Evolutionary conservation across 2,888 invertebrate genomes (phyloP), one percentile per base, ranked within the genome.

Genomic region (Blomia tropicalis): DNA sequence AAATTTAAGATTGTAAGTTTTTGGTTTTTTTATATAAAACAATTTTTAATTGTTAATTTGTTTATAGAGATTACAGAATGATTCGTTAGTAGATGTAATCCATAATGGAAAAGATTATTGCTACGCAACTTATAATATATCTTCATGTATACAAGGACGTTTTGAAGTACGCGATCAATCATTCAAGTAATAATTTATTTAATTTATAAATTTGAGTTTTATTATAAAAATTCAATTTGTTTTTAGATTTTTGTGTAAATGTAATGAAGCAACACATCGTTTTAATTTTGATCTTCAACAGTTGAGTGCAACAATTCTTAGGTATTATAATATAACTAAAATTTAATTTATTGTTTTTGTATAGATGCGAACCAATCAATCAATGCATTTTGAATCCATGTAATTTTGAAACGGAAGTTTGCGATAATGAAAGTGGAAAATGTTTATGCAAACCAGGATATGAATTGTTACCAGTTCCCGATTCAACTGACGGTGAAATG

Each of bases 331-430:
- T 36, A 36, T 36, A n/a, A n/a, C n/a, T 36, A 7, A 11, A 36
- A 36, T 36, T 36, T 11, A 36, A 17, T 36, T 36, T 36, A 36
- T 36, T 36, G 7, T 11, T 17, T 36, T 36, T n/a, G n/a, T 36
- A 47, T 27, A 47, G 51, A 14, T 47, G 51, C 51, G n/a, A 22
- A 25, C 23, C 22, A 22, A 47, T 47, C n/a, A n/a, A 47, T n/a
- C 7, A 7, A 14, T 47, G 51, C 51, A 7, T 47, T 27, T 47
- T 47, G 23, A 14, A 47, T 47, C 51, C 51, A n/a, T 47, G 51
- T n/a, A 27, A 47, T n/a, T 47, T 47, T 47, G 51, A 22, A 22
- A 47, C 51, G n/a, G 51, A 47, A 47, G 23, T 14, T 11, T 47
- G 51, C 41, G 41, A 41, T n/a, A 41, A 14, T n/a, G n/a, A 41